Base-by-base conservation (phyloP, 2,888 invertebrate genomes). In the Anticlea derivata region DNA sequence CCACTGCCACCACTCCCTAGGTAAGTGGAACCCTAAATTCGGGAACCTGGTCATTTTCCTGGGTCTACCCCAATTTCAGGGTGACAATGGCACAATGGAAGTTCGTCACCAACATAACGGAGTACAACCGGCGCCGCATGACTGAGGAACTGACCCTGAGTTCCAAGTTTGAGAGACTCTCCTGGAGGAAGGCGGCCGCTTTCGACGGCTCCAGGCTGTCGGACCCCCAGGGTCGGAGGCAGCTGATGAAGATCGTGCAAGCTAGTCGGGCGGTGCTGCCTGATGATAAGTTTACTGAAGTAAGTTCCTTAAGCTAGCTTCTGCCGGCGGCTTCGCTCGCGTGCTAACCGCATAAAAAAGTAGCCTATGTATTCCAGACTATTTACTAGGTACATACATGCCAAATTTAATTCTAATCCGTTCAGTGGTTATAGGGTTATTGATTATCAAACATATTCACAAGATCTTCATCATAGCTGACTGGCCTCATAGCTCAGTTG, bases 61-160 rank as follows among this genome's bases (percentile, higher is more conserved):
- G 1, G 12, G 3, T 10, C 30, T 1, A 29, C 2, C 23, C n/a
- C 1, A 31, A 1, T 66, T 68, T 2, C 76, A 90, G 93, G 56
- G 94, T 95, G 1, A 94, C 93, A 39, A 92, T 92, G 60, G 93
- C 94, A 0, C 94, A 95, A 70, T 96, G 96, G 95, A 92, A 92
- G 47, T 96, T 94, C 70, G 94, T 94, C 5, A 95, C 95, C 4
- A 96, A 96, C 75, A 93, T 95, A 58, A 95, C 95, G 0, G 95
- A 95, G 41, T 80, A 81, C 56, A 95, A 95, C 78, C 92, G 93
- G 1, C 87, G 94, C 1, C 86, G 93, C 41, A 95, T 95, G 95
- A 75, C 93, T 0, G 95, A 95, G 50, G 94, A 94, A 65, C 92
- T 95, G 78, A 92, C 93, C 0, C 78, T 94, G 3, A 93, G 94